Conservation (phyloP, 2,113 vertebrate species). For the Fregetta grallaria region DNA sequence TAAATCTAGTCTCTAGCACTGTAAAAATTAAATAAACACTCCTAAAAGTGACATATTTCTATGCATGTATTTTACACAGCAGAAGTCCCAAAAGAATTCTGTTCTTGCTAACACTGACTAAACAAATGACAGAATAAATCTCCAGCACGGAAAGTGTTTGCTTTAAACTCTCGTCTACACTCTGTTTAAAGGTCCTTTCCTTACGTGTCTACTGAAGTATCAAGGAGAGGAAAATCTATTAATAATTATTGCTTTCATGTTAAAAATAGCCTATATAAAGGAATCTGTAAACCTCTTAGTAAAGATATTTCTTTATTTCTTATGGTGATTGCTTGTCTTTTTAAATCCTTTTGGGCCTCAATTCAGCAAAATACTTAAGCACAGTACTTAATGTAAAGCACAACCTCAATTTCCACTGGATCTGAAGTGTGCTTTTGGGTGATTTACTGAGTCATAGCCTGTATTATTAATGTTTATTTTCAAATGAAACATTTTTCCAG, state of each 20-base stretch:
- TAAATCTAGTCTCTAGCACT: not conserved
- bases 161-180: not conserved
- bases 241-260: not conserved
- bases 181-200: not conserved
- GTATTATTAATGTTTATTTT: not conserved
- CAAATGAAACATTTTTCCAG: not conserved
- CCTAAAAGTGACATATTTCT: not conserved
- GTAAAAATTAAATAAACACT: slow-evolving; percentile 12
- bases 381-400: not conserved
- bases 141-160: not conserved
- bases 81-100: not conserved
- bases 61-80: not conserved
- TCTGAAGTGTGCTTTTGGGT: not conserved
- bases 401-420: not conserved
- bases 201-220: not conserved
- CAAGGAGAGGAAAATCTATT: not conserved
- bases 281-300: not conserved
- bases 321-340: not conserved
- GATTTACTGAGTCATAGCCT: not conserved
- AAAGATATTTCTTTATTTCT: not conserved
- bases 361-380: not conserved
- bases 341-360: not conserved
- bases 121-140: not conserved
- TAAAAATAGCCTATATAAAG: not conserved
- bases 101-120: not conserved